These are phyloP conservation scores for Patella vulgata DNA, from an alignment of 1,140 invertebrate genomes.

Conservation along the genomic window DNA sequence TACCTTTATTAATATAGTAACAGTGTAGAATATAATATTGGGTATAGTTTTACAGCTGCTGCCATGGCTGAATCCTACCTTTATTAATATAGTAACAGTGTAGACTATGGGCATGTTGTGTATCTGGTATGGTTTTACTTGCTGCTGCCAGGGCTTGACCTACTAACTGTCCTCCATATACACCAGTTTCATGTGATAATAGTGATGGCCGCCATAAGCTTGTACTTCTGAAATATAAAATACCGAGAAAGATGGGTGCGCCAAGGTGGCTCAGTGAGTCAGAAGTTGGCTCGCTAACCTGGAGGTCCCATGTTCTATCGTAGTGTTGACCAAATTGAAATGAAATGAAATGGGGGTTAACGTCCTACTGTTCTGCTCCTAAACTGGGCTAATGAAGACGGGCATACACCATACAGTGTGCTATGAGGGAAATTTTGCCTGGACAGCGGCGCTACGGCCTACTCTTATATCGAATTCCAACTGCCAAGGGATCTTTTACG, in stretches of 20 bases:
- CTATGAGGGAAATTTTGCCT: too few relatives aligned
- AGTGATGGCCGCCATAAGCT: slow-evolving; percentile 45
- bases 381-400: too few relatives aligned
- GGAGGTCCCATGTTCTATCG: too few relatives aligned
- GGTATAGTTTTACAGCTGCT: neutral
- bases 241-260: neutral
- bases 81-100: slow-evolving; percentile 59
- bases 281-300: too few relatives aligned
- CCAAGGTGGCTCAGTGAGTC: too few relatives aligned
- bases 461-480: too few relatives aligned
- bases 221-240: slow-evolving; percentile 14
- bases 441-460: too few relatives aligned
- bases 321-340: neutral
- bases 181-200: slow-evolving; percentile 39
- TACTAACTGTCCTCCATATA: slow-evolving; percentile 63
- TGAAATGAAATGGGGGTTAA: too few relatives aligned
- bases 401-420: too few relatives aligned
- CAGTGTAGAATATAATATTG: neutral
- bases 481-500: too few relatives aligned
- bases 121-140: slow-evolving; percentile 49
- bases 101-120: slow-evolving; percentile 56
- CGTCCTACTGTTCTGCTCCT: too few relatives aligned
- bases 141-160: slow-evolving; percentile 63
- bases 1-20: neutral
- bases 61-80: slow-evolving; percentile 37